Base-by-base conservation (phyloP, 2,888 invertebrate genomes). In the Machimus atricapillus region DNA sequence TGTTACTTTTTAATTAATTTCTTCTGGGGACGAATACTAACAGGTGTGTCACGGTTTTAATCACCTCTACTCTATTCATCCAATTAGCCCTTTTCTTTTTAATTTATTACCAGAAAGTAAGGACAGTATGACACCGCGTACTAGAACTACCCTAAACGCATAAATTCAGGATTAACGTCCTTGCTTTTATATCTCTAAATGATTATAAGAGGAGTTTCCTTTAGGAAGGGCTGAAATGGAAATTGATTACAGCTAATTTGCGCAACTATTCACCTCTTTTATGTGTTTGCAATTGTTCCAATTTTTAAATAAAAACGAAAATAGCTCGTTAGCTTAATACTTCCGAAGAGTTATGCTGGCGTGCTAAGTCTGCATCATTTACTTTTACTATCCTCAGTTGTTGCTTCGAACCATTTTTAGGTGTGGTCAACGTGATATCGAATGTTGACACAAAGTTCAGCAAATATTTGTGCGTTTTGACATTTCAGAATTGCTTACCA, bases 1-100 rank as follows among this genome's bases (percentile, higher is more conserved):
- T 52, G 34, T n/a, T 79, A 23, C 40, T n/a, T 79, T 79, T 79
- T 79, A 79, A 79, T 79, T 79, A 79, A 79, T 79, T 56, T 46
- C 56, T 79, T 27, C 52, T 46, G 27, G 27, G 52, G 79, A 43
- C 43, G 43, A 43, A 19, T 43, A 78, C 23, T 43, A 78, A 19
- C 43, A 52, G 79, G 79, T 79, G 79, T 79, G 79, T 9, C 76
- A 34, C 34, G 6, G 27, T 31, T 79, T 79, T 79, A 79, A 52
- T 79, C 79, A 79, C 46, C 79, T 46, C 12, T 79, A 52, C 52
- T 52, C 16, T 56, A 14, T 16, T 52, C 79, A 79, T 46, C 52
- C 43, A 79, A 79, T 79, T 79, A 79, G 46, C 79, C 79, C 79
- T 79, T 79, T 79, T 46, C 52, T 52, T 79, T 46, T 52, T 79